phyloP scores from a whole-genome alignment of 2,888 invertebrate species.

The Machimus atricapillus region DNA sequence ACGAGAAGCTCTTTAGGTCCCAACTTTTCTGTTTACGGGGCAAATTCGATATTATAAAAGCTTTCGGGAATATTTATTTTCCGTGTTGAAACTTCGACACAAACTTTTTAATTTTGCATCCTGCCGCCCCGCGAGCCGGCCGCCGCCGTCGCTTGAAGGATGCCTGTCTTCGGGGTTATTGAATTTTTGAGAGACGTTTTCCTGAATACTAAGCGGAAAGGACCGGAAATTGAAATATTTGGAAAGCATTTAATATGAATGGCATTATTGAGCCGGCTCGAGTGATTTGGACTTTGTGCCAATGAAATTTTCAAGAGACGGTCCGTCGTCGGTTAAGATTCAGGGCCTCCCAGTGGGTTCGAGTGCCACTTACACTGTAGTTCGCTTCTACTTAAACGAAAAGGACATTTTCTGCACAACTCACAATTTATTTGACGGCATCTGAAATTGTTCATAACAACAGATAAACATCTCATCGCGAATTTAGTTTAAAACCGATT shows the following conservation, averaged over 20 bases:
- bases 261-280: background rate
- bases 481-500: too few species aligned
- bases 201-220: slow-evolving; percentile 7
- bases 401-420: background rate
- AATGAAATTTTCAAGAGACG: background rate
- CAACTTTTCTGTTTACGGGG: slow-evolving; percentile 5
- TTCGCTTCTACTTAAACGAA: background rate
- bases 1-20: background rate
- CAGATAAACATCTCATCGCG: too few species aligned
- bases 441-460: too few species aligned
- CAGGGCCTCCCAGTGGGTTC: background rate
- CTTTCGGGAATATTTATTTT: slow-evolving; percentile 3
- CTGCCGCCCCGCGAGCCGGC: background rate
- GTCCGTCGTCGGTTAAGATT: background rate
- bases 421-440: too few species aligned
- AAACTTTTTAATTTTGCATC: slow-evolving; percentile 19
- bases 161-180: slow-evolving; percentile 4
- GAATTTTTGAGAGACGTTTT: slow-evolving; percentile 5
- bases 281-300: background rate
- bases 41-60: slow-evolving; percentile 20
- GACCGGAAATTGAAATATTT: slow-evolving; percentile 21
- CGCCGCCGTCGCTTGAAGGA: background rate
- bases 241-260: slow-evolving; percentile 6
- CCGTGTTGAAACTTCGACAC: background rate
- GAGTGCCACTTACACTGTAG: background rate